phyloP scores from a whole-genome alignment of 2,888 invertebrate genomes.

The Tigriopus californicus region DNA sequence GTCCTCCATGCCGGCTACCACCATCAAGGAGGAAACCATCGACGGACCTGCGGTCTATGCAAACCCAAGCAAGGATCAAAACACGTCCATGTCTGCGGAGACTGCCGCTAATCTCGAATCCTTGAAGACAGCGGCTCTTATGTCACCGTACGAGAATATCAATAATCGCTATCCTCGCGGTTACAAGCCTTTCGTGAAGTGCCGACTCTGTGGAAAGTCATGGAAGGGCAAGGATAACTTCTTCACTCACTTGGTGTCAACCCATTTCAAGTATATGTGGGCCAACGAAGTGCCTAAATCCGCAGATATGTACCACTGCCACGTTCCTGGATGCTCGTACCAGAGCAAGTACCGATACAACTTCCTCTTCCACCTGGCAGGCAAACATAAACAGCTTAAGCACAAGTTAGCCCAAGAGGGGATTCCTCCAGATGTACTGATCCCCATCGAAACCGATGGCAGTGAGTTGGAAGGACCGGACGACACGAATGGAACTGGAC shows the following conservation, averaged over 20 bases:
- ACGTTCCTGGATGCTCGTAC: conserved; percentile 6
- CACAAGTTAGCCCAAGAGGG: conserved; percentile 8
- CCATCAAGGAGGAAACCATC: neutral
- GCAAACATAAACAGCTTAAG: conserved; percentile 13
- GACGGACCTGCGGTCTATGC: too few relatives aligned
- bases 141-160: neutral
- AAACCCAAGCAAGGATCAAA: neutral
- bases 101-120: neutral
- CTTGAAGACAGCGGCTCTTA: neutral
- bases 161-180: conserved; percentile 1
- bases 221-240: conserved; percentile 15
- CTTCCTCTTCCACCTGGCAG: conserved; percentile 13
- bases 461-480: neutral
- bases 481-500: neutral
- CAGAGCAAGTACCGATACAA: conserved; percentile 12
- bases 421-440: conserved; percentile 7
- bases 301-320: conserved; percentile 14
- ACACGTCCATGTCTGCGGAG: neutral
- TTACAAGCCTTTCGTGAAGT: conserved; percentile 15
- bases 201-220: conserved; percentile 12
- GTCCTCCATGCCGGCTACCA: neutral
- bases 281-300: conserved; percentile 10
- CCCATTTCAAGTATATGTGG: conserved; percentile 12
- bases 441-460: conserved; percentile 5
- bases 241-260: conserved; percentile 14